Evolutionary conservation across 2,888 invertebrate species (phyloP), one percentile per base, ranked within the genome.

Genomic region (Synanthedon andrenaeformis): DNA sequence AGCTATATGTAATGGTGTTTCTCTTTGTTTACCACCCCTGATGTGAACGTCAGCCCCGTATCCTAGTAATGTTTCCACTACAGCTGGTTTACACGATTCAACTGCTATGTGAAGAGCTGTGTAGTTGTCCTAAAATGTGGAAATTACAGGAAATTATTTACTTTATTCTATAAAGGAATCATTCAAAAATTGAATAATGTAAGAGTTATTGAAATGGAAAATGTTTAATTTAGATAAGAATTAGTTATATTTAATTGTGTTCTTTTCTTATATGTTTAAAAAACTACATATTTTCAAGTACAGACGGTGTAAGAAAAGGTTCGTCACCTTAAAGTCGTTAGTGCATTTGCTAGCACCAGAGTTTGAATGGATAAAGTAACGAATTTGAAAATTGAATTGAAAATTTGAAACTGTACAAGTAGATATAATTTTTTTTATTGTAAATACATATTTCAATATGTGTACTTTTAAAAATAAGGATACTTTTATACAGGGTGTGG

Each of bases 91-190:
- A 57, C 95, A 95, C 1, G 95, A 94, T 79, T 97, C 96, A 2
- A 99, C 99, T 4, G 99, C 99, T 69, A 99, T 96, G 74, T 99
- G 99, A 1, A 99, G 89, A 0, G 99, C 98, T 42, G 99, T 99
- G 81, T 97, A 98, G 79, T 98, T 97, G 70, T 99, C 97, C 96
- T 97, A 77, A 14, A 72, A 50, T 35, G 35, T 35, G 10, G 10
- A 35, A 35, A 6, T 45, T 10, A 45, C 8, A 45, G 8, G 5
- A 50, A 50, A 50, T 5, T 8, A n/a, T n/a, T n/a, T n/a, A 14
- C 10, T 45, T 45, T 45, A 14, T 8, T n/a, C 14, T 14, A 10
- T n/a, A 45, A 45, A 45, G 8, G n/a, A 45, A 45, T 10, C n/a
- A 45, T 45, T 45, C 8, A 6, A 45, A 45, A 45, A 45, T 10